Base-by-base conservation (phyloP, 2,888 invertebrate species). In the Hydrotaea cyrtoneurina region DNA sequence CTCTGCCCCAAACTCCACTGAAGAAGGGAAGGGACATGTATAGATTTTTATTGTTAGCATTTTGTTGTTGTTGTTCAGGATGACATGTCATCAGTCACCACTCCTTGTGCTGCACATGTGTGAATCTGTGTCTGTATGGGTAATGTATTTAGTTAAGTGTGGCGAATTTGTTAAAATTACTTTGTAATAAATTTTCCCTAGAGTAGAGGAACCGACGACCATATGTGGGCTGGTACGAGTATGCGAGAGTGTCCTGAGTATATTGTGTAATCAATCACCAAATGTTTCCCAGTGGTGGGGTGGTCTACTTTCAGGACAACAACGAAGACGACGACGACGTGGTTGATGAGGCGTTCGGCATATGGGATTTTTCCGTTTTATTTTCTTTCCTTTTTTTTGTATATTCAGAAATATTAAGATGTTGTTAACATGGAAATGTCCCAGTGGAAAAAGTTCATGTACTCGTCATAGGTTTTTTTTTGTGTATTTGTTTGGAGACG, bases 181-280 rank as follows among this genome's bases (percentile, higher is more conserved):
- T 59, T 82, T 36, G 71, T 79, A 82, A 84, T 80, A 80, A 77
- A 79, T 81, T 75, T 46, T 78, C 71, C 74, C 62, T 43, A 31
- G n/a, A 11, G 39, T 1, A 13, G 39, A 39, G 39, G 39, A 39
- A 1, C 1, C 39, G 13, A 39, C 11, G 39, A 39, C 39, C 39
- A 10, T 10, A 13, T 11, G 13, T 39, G 39, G 1, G 11, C 31
- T 36, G 36, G 36, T 36, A 36, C 36, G 36, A 36, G 39, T 39
- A 50, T 50, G 13, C n/a, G 50, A 4, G 31, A 31, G 31, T 43
- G 43, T n/a, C 13, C 43, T 10, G 43, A 3, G 7, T 62, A 0
- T 2, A 31, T n/a, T n/a, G 21, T 77, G 79, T 78, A 82, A 85
- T 85, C 85, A 85, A 85, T 85, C 85, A 71, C 73, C 57, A 71